A percentile compares a stretch with the other conserved stretches of the same genome.
phyloP scores from a whole-genome alignment of 2,797 vertebrate species.

The Poecilia picta region DNA sequence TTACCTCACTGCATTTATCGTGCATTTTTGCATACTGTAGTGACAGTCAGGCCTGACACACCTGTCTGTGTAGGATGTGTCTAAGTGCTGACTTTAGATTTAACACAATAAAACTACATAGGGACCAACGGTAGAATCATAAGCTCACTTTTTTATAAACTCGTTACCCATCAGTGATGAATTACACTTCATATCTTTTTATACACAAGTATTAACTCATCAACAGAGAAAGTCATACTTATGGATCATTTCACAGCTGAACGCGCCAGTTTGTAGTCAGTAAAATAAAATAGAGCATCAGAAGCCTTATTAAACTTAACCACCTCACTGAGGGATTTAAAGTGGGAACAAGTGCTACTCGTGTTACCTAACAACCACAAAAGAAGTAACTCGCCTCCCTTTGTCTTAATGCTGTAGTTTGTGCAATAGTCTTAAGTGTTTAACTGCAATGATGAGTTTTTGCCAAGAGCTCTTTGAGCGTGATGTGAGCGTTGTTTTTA shows the following conservation, averaged over 20 bases:
- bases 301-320: constrained; percentile 72
- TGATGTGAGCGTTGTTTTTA: constrained; percentile 55
- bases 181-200: constrained; percentile 46
- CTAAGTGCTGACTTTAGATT: constrained; percentile 43
- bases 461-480: constrained; percentile 68
- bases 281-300: constrained; percentile 38
- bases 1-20: constrained; percentile 74
- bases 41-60: constrained; percentile 32
- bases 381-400: constrained; percentile 61
- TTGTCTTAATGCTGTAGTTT: constrained; percentile 77
- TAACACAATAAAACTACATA: constrained; percentile 43
- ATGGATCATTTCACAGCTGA: constrained; percentile 37
- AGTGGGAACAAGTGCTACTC: constrained; percentile 36
- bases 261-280: constrained; percentile 33
- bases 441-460: constrained; percentile 67
- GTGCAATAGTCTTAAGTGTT: constrained; percentile 79
- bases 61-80: constrained; percentile 52
- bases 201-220: constrained; percentile 37
- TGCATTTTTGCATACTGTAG: constrained; percentile 30
- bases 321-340: constrained; percentile 50
- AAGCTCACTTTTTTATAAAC: constrained; percentile 47
- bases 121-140: constrained; percentile 38
- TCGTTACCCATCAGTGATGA: constrained; percentile 32
- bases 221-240: constrained; percentile 38
- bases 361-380: constrained; percentile 33